These are phyloP conservation scores for Pseudococcus longispinus DNA, from an alignment of 2,888 invertebrate species.

Conservation along the genomic window DNA sequence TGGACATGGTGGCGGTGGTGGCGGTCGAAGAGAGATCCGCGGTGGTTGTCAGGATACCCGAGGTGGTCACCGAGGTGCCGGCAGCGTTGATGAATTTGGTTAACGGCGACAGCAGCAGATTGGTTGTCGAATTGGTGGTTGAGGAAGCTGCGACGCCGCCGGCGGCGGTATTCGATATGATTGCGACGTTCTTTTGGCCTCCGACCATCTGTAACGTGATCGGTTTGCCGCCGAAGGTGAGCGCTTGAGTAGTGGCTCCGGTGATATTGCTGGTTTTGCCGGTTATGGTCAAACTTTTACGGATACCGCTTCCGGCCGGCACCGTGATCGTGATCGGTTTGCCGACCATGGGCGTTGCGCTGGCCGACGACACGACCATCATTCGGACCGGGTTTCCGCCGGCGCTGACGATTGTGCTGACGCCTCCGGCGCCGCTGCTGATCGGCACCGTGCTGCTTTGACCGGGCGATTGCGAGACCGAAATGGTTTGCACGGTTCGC, in stretches of 20 bases:
- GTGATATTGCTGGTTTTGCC: constrained; percentile 64
- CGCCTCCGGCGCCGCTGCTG: constrained; percentile 46
- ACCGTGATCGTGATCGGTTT: constrained; percentile 76
- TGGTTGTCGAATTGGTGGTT: constrained; percentile 11
- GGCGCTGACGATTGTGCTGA: constrained; percentile 27
- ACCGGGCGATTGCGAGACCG: constrained; percentile 67
- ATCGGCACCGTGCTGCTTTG: constrained; percentile 58
- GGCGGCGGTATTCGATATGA: constrained; percentile 60
- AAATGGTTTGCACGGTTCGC: constrained; percentile 71
- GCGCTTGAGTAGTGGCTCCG: constrained; percentile 62
- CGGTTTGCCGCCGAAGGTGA: constrained; percentile 75
- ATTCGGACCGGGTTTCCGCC: constrained; percentile 61
- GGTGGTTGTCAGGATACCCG: not conserved
- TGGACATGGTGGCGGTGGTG: not conserved
- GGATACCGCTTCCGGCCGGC: constrained; percentile 65
- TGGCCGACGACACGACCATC: constrained; percentile 68
- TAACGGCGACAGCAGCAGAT: constrained; percentile 46
- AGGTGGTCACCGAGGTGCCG: not conserved
- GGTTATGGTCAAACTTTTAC: constrained; percentile 70
- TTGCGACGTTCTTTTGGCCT: constrained; percentile 71
- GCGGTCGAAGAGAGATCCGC: not conserved
- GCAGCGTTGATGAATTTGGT: constrained; percentile 48
- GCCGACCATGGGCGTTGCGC: constrained; percentile 66
- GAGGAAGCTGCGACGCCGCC: not conserved
- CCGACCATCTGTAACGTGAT: constrained; percentile 75